Evolutionary conservation across 2,888 invertebrate species (phyloP), one percentile per base, ranked within the genome.

Genomic region (Tipula confusa): DNA sequence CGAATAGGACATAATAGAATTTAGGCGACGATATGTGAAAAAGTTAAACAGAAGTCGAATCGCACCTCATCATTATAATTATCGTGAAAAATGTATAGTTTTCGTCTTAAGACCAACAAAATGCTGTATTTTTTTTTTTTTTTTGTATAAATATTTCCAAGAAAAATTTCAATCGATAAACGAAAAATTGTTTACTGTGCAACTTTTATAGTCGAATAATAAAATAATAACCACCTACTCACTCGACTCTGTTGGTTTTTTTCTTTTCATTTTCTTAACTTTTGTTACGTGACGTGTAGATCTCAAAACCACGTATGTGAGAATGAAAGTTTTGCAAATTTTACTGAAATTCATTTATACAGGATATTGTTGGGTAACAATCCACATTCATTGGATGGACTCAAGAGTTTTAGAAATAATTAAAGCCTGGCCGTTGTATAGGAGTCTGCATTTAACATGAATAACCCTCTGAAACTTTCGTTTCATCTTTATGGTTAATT

Each of bases 81-180:
- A 38, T 38, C 38, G 38, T 38, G 38, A 38, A 38, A 38, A 38
- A 13, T 5, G 38, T 38, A 13, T 38, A 31, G 9, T 43, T 33
- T 43, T 43, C 15, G 43, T 43, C n/a, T n/a, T 38, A 43, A 15
- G 43, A 15, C 43, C 15, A n/a, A 43, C 43, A 43, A 43, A n/a
- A 43, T 43, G 15, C 7, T 24, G 2, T 64, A 64, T 64, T 24
- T 64, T 24, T 24, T 7, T 24, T 18, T 64, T 64, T 43, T 24
- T 7, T 64, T 18, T 24, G 24, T 24, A 64, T 18, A 64, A 24
- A 64, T 64, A 24, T 64, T 64, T 64, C 64, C 64, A 64, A 64
- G 64, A 64, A 64, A 38, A 64, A 64, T 64, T 64, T 64, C 64
- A 64, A 64, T 64, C 64, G 64, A 64, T 64, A 64, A 64, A 24